Base-by-base conservation (phyloP, 1,140 invertebrate species). In the Theocolax elegans region DNA sequence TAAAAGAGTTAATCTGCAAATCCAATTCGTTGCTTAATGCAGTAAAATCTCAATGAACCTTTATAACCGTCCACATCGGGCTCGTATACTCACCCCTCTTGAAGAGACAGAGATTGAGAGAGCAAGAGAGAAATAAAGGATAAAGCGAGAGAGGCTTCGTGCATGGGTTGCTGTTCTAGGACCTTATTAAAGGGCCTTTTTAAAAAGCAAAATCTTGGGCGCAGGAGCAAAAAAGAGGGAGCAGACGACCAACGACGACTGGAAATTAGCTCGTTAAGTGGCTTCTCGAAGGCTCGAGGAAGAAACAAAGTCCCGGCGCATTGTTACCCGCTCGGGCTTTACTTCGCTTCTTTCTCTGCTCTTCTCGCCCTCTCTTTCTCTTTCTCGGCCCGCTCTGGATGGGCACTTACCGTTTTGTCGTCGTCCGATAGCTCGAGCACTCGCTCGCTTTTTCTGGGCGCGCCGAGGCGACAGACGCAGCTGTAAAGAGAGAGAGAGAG, bases 191-290 rank as follows among this genome's bases (percentile, higher is more conserved):
- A 54, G 46, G n/a, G 23, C 59, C 49, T 66, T 69, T 71, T 71
- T 64, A 44, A 67, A 67, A 67, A 70, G 64, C 66, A 67, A 72
- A 69, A 65, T 72, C 68, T 71, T 74, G 51, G 48, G 56, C 65
- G 65, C 31, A 46, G 71, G 0, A 8, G 40, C 19, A 42, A 64
- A 53, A 35, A 42, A 42, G 49, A 38, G 40, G 8, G 46, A 54
- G 23, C 21, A 19, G n/a, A 42, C 25, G 40, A 44, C 15, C 23
- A 59, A 71, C 56, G 51, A 15, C 21, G 42, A 27, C n/a, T 21
- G 48, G 9, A 44, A 56, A 62, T 59, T 60, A 51, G 42, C 21
- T 46, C 23, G 51, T 44, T 44, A 38, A 67, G 65, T 67, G 66
- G 35, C 42, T 40, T 51, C 56, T 60, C 29, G 49, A 42, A 67